A percentile compares a stretch with the other conserved stretches of the same genome.
Evolutionary conservation across 2,797 vertebrate species (phyloP).

Genomic region (Vultur gryphus): DNA sequence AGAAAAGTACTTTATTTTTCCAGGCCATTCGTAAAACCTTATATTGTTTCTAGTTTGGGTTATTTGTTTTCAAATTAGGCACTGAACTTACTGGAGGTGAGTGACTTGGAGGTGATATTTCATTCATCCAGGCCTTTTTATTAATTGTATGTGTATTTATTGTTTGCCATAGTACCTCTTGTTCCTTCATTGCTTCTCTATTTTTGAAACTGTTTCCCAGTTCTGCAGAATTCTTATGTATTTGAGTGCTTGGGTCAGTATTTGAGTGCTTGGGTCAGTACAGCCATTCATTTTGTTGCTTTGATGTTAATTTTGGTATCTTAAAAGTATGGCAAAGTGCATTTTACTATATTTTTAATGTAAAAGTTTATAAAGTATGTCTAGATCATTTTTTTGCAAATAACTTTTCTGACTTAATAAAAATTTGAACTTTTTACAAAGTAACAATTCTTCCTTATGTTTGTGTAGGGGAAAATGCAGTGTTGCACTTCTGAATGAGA

Average conservation of each 20-base stretch:
- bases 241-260: not conserved
- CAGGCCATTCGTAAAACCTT: not conserved
- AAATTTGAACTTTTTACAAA: not conserved
- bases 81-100: not conserved
- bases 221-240: not conserved
- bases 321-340: not conserved
- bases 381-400: not conserved
- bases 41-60: not conserved
- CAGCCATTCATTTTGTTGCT: not conserved
- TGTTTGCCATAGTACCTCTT: not conserved
- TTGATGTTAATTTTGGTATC: not conserved
- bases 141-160: not conserved
- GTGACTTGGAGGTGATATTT: not conserved
- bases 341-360: not conserved
- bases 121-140: not conserved
- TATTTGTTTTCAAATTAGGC: not conserved
- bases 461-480: slow-evolving; percentile 92
- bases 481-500: slow-evolving; percentile 94
- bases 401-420: not conserved
- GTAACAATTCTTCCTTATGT: not conserved
- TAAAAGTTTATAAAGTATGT: not conserved
- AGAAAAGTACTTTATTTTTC: not conserved
- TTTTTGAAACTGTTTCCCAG: not conserved
- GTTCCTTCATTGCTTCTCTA: not conserved
- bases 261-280: not conserved